These are phyloP conservation scores for Drosophila affinis DNA, from an alignment of 2,888 invertebrate species.

Conservation along the genomic window DNA sequence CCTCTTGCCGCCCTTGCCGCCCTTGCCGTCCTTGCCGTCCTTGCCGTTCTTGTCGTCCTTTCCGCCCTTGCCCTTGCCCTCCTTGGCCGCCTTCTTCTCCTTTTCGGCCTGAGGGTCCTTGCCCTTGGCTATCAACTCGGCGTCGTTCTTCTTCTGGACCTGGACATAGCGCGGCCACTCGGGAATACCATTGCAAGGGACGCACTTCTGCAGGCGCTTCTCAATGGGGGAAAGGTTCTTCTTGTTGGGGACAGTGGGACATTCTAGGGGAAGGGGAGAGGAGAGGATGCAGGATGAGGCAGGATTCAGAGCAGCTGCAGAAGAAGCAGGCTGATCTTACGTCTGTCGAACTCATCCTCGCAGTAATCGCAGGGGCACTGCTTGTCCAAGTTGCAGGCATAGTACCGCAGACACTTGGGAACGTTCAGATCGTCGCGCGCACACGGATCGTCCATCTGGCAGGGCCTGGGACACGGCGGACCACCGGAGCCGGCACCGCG, in stretches of 20 bases:
- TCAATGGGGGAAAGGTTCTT: conserved; percentile 54
- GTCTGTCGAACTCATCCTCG: conserved; percentile 80
- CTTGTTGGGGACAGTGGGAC: conserved; percentile 61
- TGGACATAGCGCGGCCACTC: conserved; percentile 46
- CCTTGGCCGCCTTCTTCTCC: background rate
- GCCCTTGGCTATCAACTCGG: conserved; percentile 14
- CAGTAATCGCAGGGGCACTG: conserved; percentile 74
- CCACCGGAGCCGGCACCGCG: conserved; percentile 38
- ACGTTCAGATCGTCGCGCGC: conserved; percentile 14
- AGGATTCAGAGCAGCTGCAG: background rate
- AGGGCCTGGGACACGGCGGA: conserved; percentile 25
- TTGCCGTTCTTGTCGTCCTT: conserved; percentile 27
- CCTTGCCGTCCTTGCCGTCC: conserved; percentile 15
- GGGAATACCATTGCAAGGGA: conserved; percentile 60
- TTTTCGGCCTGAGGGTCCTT: conserved; percentile 21
- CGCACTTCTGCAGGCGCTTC: conserved; percentile 54
- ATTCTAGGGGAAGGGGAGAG: conserved; percentile 40
- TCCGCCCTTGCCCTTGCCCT: conserved; percentile 19
- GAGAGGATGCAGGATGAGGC: background rate
- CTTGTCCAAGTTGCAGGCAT: conserved; percentile 79
- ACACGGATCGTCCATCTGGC: conserved; percentile 56
- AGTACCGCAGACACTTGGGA: conserved; percentile 72
- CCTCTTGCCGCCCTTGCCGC: conserved; percentile 31
- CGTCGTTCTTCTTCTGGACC: background rate
- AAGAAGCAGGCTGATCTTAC: conserved; percentile 50